These are phyloP conservation scores for Atrina japonica DNA, from an alignment of 2,888 invertebrate genomes.

Conservation along the genomic window DNA sequence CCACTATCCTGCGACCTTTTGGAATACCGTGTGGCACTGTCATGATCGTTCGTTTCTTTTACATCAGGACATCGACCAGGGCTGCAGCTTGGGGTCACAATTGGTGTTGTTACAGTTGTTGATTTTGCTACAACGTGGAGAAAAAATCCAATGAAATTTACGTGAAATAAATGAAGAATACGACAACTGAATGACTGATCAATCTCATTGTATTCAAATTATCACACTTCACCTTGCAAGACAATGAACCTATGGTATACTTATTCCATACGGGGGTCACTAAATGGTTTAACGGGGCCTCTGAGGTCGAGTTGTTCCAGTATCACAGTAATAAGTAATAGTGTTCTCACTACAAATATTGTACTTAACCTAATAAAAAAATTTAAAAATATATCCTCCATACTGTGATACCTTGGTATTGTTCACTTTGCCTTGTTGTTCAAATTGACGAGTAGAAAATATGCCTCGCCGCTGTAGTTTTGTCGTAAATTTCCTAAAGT, in stretches of 20 bases:
- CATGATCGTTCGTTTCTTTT: slow-evolving; percentile 3
- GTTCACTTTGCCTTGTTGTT: neutral
- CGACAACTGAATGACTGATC: no score
- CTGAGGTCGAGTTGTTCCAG: neutral
- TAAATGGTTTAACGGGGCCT: no score
- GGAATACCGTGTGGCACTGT: slow-evolving; percentile 11
- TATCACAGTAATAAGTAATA: no score
- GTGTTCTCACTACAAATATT: no score
- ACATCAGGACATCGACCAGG: slow-evolving; percentile 39
- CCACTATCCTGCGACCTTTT: slow-evolving; percentile 34
- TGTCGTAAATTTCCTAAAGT: no score
- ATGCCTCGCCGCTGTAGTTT: no score
- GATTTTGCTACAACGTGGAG: neutral
- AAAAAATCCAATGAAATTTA: neutral
- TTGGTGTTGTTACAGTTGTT: slow-evolving; percentile 36
- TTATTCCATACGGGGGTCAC: no score
- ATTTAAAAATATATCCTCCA: neutral
- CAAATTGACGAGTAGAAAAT: neutral
- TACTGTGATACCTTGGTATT: no score
- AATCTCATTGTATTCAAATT: no score
- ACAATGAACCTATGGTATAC: no score
- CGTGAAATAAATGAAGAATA: no score
- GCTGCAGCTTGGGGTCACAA: slow-evolving; percentile 46
- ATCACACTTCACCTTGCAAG: no score
- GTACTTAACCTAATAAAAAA: neutral